A percentile compares a stretch with the other conserved stretches of the same genome.
Conservation (phyloP, 2,113 vertebrate species). For the Willisornis vidua region DNA sequence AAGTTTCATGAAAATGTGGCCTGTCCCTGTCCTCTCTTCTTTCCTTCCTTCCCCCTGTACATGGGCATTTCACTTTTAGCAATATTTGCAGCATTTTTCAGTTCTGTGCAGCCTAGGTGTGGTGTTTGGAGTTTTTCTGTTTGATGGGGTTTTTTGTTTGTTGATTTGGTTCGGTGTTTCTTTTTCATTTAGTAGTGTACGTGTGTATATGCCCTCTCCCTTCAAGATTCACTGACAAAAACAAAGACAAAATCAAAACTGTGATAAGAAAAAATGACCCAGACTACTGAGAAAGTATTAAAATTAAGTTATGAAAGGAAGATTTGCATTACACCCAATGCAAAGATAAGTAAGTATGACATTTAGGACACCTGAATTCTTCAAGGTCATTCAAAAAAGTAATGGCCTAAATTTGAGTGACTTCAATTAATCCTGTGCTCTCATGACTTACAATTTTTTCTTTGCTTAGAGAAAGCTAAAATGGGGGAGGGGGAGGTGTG, state of each 20-base stretch:
- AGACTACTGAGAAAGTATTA: background rate
- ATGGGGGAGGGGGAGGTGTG: too few relatives aligned
- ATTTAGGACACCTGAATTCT: conserved; percentile 22
- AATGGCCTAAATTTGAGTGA: conserved; percentile 32
- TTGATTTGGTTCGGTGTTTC: background rate
- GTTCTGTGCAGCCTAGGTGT: background rate
- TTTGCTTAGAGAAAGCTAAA: background rate
- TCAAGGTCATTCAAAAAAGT: conserved; percentile 29
- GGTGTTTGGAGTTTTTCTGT: fast-evolving
- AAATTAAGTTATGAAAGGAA: background rate
- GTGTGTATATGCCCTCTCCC: background rate
- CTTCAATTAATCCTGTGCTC: conserved; percentile 44
- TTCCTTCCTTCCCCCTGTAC: background rate
- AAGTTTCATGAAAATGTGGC: background rate
- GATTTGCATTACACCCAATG: background rate
- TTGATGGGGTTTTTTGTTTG: background rate
- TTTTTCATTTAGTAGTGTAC: background rate
- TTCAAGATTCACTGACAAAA: background rate
- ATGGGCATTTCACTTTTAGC: background rate
- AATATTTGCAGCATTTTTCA: background rate
- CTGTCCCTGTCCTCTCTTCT: background rate
- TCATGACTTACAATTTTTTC: background rate
- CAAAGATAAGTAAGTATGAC: background rate
- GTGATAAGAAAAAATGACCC: background rate
- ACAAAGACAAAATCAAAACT: background rate